phyloP scores from a whole-genome alignment of 2,888 invertebrate genomes.

The Brachyptera risi region DNA sequence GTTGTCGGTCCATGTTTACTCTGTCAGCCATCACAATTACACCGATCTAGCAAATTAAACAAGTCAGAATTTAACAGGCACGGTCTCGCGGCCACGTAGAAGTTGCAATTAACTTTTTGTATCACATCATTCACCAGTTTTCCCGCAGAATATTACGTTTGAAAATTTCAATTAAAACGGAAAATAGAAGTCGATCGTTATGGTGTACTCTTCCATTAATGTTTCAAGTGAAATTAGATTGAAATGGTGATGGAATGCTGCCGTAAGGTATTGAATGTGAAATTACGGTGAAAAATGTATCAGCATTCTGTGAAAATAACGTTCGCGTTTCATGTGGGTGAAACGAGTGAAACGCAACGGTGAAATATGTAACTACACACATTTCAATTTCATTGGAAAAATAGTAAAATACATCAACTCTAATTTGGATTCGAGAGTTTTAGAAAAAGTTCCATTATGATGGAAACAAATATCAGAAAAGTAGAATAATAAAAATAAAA shows the following conservation, averaged over 20 bases:
- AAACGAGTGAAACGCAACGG: no score
- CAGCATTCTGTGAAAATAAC: no score
- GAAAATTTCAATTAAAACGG: neutral
- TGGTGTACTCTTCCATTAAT: neutral
- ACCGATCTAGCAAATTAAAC: neutral
- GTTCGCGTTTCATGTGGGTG: no score
- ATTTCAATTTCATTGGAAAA: no score
- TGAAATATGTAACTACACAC: no score
- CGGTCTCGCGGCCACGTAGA: neutral
- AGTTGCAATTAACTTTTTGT: constrained; percentile 13
- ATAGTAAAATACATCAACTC: no score
- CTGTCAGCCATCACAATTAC: neutral
- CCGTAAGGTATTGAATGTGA: neutral
- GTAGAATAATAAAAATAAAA: no score
- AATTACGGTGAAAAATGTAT: neutral
- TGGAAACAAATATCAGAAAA: no score
- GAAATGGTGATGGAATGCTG: neutral
- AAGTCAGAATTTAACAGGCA: constrained; percentile 8
- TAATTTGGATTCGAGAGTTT: no score
- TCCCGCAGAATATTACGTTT: neutral
- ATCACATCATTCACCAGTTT: neutral
- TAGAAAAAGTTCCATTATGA: no score
- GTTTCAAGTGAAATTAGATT: constrained; percentile 8
- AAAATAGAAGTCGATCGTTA: neutral
- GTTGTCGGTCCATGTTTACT: neutral